Evolutionary conservation across 1,140 invertebrate genomes (phyloP), one percentile per base, ranked within the genome.

Genomic region (Solen grandis): DNA sequence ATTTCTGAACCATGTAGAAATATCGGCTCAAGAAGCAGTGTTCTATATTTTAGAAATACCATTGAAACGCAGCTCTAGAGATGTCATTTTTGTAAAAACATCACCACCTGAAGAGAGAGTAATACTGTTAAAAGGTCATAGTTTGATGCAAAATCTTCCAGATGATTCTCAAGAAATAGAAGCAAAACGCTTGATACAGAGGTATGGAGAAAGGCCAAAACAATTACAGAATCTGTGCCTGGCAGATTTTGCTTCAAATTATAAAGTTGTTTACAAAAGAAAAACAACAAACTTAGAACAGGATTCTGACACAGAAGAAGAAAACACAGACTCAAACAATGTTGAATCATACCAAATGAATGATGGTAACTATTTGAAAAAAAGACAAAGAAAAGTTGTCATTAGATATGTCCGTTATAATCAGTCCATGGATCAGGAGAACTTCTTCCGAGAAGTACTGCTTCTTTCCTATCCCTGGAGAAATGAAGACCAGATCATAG

Each of bases 61-160:
- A 52, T 31, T 84, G 35, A 82, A 38, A 19, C 52, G 63, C n/a
- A 35, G 57, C 14, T 69, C 82, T 22, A 33, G 82, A 63, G 29
- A 81, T 38, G 62, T 76, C 70, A 27, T 84, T 8, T 84, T 84
- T 50, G 57, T 81, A 8, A 84, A 84, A 41, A 81, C 78, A 16
- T 46, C 50, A n/a, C 77, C 77, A 19, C 69, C 59, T 38, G 36
- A 81, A 25, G 69, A 81, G 52, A 35, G 63, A 72, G 50, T 63
- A 16, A 31, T 22, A 10, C 19, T 81, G 54, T 35, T 81, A 14
- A 84, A 84, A 70, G 19, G 22, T 16, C 1, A 57, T 35, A 31
- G 27, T 29, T 22, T 62, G 2, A 16, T 70, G n/a, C 2, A 60
- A 19, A 19, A 29, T 10, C 14, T 62, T 5, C 29, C 65, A 19